Evolutionary conservation across 37 sponge, comb jelly and placozoan genomes (phyloP).

Genomic region (Chondrilla cf. caribensis): DNA sequence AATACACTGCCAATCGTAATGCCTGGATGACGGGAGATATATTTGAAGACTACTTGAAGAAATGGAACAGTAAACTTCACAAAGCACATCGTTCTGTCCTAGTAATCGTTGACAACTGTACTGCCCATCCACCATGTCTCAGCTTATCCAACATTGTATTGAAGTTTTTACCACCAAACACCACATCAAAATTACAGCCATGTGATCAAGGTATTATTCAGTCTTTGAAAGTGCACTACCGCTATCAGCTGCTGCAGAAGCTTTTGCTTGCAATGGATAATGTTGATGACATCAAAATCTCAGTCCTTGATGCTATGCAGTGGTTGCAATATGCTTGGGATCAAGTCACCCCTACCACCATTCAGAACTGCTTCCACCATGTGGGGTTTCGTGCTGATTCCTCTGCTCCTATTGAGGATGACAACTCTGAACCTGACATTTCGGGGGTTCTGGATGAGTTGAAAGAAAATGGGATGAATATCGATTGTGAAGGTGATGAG

Average conservation of each 20-base stretch:
- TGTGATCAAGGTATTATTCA: slow-evolving; percentile 30
- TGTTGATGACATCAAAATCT: neutral
- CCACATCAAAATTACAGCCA: slow-evolving; percentile 26
- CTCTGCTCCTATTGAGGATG: slow-evolving; percentile 5
- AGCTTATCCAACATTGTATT: neutral
- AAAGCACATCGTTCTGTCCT: neutral
- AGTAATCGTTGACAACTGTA: slow-evolving; percentile 29
- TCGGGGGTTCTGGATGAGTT: neutral
- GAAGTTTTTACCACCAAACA: slow-evolving; percentile 24
- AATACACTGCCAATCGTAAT: slow-evolving; percentile 22
- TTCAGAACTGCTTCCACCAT: slow-evolving; percentile 17
- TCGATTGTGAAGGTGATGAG: neutral
- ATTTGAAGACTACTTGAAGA: slow-evolving; percentile 11
- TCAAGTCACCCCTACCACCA: slow-evolving; percentile 13
- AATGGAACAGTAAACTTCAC: neutral
- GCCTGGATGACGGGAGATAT: slow-evolving; percentile 31
- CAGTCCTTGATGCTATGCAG: slow-evolving; percentile 20
- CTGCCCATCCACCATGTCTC: slow-evolving; percentile 12
- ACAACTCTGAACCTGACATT: neutral
- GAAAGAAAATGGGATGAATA: neutral
- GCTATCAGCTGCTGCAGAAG: neutral
- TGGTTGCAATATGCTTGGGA: slow-evolving; percentile 25
- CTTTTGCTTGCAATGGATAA: neutral
- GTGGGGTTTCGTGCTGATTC: slow-evolving; percentile 13
- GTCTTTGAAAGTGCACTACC: slow-evolving; percentile 27